These are phyloP conservation scores for Eclectus roratus DNA, from an alignment of 2,113 vertebrate genomes.

Conservation along the genomic window DNA sequence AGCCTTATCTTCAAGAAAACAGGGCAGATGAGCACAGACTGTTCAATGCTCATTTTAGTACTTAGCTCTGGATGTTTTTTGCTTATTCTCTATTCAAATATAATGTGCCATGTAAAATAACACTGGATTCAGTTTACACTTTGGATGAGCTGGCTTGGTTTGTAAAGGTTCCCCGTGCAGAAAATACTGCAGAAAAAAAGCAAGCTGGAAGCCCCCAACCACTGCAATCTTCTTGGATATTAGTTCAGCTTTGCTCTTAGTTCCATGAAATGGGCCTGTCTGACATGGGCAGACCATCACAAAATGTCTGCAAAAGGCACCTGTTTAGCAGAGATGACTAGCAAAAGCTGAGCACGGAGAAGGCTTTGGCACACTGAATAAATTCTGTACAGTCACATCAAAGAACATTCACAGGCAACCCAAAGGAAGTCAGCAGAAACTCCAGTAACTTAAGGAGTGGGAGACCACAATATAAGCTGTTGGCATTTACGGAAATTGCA, in stretches of 20 bases:
- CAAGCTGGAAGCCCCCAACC: background rate
- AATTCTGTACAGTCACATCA: background rate
- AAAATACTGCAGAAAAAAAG: background rate
- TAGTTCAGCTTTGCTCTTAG: background rate
- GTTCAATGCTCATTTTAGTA: background rate
- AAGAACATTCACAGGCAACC: background rate
- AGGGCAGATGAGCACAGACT: background rate
- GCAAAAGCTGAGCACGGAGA: background rate
- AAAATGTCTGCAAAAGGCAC: background rate
- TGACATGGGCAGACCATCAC: fast-evolving
- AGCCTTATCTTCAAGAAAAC: slow-evolving; percentile 31
- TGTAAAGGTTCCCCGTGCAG: background rate
- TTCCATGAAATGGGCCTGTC: background rate
- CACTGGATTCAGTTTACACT: background rate
- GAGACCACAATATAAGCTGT: background rate
- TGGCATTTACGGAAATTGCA: slow-evolving; percentile 24
- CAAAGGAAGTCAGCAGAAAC: slow-evolving; percentile 22
- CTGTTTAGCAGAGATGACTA: background rate
- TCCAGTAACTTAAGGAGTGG: background rate
- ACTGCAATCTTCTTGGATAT: background rate
- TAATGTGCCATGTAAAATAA: background rate
- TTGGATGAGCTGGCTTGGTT: background rate
- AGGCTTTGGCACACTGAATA: background rate
- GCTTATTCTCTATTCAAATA: background rate
- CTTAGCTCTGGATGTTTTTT: background rate